Conservation (phyloP, 2,797 vertebrate genomes). For the Bufotes viridis region DNA sequence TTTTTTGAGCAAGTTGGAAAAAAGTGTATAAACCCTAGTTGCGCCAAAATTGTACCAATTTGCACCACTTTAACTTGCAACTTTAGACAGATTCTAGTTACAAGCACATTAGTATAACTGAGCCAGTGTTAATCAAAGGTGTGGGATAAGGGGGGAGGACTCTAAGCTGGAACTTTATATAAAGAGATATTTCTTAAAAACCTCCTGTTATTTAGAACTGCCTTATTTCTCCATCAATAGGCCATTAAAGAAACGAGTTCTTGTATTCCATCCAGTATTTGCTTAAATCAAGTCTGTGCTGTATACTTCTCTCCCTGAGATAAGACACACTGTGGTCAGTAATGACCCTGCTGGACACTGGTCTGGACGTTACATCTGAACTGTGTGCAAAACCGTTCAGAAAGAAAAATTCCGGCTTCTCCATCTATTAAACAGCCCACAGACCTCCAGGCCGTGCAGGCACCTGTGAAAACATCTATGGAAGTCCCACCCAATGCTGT, state of each 20-base stretch:
- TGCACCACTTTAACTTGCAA: too few species aligned
- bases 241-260: not conserved
- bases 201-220: not conserved
- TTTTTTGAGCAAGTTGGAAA: too few species aligned
- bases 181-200: not conserved
- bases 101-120: too few species aligned
- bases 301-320: not conserved
- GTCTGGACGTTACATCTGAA: not conserved
- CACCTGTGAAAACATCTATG: constrained; percentile 34
- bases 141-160: too few species aligned
- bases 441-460: not conserved
- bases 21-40: too few species aligned
- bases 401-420: not conserved
- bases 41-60: too few species aligned
- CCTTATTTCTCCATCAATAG: not conserved
- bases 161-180: not conserved
- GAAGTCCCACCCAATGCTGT: not conserved
- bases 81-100: too few species aligned
- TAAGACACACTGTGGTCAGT: constrained; percentile 1
- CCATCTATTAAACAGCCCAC: not conserved
- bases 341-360: not conserved
- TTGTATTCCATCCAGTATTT: not conserved
- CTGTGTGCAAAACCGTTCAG: not conserved
- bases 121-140: too few species aligned
- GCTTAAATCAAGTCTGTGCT: not conserved